Conservation (phyloP, 2,797 vertebrate genomes). For the Clarias fuscus region DNA sequence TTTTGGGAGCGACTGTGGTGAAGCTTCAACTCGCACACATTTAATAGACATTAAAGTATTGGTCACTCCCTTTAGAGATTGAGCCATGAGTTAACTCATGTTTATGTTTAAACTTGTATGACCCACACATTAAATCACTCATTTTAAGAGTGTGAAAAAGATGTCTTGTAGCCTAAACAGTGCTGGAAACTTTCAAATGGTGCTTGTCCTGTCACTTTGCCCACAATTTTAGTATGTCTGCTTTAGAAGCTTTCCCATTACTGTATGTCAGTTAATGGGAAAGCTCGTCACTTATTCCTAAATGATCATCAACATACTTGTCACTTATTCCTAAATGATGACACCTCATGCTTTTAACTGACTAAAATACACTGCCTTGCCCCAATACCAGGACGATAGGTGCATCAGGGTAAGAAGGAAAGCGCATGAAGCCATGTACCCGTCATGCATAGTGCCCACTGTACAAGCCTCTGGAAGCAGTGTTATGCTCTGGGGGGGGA, state of each 20-base stretch:
- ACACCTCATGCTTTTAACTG: neutral
- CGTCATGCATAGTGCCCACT: too few relatives aligned
- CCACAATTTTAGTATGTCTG: too few relatives aligned
- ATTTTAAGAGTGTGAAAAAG: constrained; percentile 15
- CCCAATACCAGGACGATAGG: too few relatives aligned
- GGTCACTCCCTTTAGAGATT: constrained; percentile 23
- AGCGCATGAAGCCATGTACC: too few relatives aligned
- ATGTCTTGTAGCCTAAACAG: neutral
- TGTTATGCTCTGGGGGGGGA: too few relatives aligned
- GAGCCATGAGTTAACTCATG: constrained; percentile 25
- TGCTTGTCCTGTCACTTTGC: too few relatives aligned
- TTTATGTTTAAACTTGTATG: neutral
- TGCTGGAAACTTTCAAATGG: constrained; percentile 15
- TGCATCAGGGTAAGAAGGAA: too few relatives aligned
- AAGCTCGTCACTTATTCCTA: too few relatives aligned
- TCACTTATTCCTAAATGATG: neutral
- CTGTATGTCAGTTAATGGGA: neutral
- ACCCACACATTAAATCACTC: constrained; percentile 26
- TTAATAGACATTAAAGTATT: constrained; percentile 49
- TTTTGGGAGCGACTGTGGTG: constrained; percentile 57
- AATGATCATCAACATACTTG: too few relatives aligned
- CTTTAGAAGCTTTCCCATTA: neutral
- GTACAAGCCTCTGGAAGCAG: too few relatives aligned
- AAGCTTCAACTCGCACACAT: constrained; percentile 50
- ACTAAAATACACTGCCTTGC: too few relatives aligned